Evolutionary conservation across 2,888 invertebrate genomes (phyloP).

Genomic region (Pocota personata): DNA sequence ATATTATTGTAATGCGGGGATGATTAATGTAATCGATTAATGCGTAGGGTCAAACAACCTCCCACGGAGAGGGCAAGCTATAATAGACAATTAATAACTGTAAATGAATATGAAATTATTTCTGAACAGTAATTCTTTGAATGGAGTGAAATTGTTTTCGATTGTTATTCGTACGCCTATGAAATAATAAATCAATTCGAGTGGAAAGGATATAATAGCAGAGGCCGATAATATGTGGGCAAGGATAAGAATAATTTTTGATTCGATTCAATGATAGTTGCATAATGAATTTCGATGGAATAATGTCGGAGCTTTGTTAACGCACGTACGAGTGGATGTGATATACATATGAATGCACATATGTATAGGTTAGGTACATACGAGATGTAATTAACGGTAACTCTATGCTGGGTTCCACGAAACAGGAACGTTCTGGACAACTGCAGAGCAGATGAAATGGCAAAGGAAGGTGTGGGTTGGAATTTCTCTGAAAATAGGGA

Average conservation of each 20-base stretch:
- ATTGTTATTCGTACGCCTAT: constrained; percentile 1
- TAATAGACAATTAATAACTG: constrained; percentile 47
- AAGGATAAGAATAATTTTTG: background rate
- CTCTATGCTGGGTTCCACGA: no score
- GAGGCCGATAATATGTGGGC: background rate
- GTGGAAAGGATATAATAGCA: background rate
- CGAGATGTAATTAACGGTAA: no score
- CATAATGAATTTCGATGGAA: no score
- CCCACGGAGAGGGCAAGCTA: background rate
- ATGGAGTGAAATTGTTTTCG: background rate
- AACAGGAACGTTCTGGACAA: no score
- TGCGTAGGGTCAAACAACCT: constrained; percentile 17
- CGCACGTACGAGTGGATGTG: no score
- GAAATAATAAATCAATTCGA: constrained; percentile 14
- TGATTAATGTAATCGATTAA: constrained; percentile 56
- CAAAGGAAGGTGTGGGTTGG: no score
- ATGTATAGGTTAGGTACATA: no score
- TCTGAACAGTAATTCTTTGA: background rate
- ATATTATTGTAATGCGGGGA: constrained; percentile 29
- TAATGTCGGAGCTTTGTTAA: no score
- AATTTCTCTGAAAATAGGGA: no score
- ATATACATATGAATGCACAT: no score
- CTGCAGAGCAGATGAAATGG: no score
- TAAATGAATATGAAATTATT: constrained; percentile 37
- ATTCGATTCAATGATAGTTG: background rate